A percentile compares a stretch with the other conserved stretches of the same genome.
These are phyloP conservation scores for Philereme transversata DNA, from an alignment of 2,888 invertebrate genomes.

Conservation along the genomic window DNA sequence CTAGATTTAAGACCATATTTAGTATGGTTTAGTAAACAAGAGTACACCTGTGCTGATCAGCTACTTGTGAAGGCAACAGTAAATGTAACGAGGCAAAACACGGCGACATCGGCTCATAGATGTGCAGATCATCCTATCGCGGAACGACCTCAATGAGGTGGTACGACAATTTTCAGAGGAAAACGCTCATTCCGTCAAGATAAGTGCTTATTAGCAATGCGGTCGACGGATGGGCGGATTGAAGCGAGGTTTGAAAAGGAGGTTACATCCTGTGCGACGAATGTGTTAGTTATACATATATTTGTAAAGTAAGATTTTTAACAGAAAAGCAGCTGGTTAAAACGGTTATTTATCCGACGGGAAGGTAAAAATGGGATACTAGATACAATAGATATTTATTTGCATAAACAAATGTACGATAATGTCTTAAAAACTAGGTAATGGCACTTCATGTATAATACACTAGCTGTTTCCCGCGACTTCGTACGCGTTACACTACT, in stretches of 20 bases:
- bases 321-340: no score
- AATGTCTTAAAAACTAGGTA: no score
- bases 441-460: no score
- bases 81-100: slow-evolving; percentile 51
- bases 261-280: slow-evolving; percentile 25
- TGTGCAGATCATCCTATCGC: slow-evolving; percentile 45
- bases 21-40: no score
- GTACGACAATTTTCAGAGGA: slow-evolving; percentile 41
- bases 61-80: slow-evolving; percentile 2
- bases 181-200: slow-evolving; percentile 36
- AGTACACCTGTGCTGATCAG: background rate
- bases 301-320: no score
- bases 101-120: slow-evolving; percentile 43
- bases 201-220: slow-evolving; percentile 40
- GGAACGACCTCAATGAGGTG: slow-evolving; percentile 43
- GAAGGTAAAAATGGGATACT: no score
- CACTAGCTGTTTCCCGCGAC: no score
- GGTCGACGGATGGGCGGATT: slow-evolving; percentile 19
- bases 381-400: no score
- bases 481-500: no score
- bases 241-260: slow-evolving; percentile 15
- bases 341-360: no score
- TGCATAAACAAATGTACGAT: no score
- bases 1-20: no score
- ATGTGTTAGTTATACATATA: slow-evolving; percentile 6